Base-by-base conservation (phyloP, 2,888 invertebrate species). In the Lobophora halterata region DNA sequence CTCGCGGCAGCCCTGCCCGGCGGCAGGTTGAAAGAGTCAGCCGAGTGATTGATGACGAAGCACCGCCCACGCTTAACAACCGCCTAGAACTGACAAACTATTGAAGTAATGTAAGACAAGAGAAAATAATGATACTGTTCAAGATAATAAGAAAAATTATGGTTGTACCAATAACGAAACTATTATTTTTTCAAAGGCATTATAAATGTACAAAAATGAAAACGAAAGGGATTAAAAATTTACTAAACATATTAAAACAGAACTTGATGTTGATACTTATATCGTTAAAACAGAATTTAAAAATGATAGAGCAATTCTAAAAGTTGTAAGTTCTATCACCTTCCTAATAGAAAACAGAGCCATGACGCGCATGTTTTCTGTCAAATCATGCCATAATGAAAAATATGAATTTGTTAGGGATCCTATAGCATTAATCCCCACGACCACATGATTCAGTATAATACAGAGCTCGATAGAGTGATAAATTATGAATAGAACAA, bases 1-100 rank as follows among this genome's bases (percentile, higher is more conserved):
- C 32, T n/a, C n/a, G 38, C 33, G 48, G 49, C 49, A 51, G 13
- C 55, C 48, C 58, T 65, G 60, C 52, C 26, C 37, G 67, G 65
- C 80, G 81, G 80, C 83, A 81, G 85, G 83, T 86, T 85, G 85
- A 86, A 85, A 86, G 86, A 86, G 85, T 82, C 85, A 80, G 76
- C 72, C 60, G 80, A 43, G 43, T 85, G 87, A 86, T 87, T 82
- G 85, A 86, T 85, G 83, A 74, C 71, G 66, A 67, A 65, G 58
- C 58, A 61, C 75, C 77, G 70, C 82, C 80, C 73, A 78, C 80
- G 65, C 65, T 71, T 73, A 70, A 71, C 79, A 75, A 77, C 69
- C 63, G 70, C 65, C 75, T 78, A 79, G 78, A 79, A 68, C 73
- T 78, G 82, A 79, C 82, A 79, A 78, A 82, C 78, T 79, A 74